Evolutionary conservation across 1,140 invertebrate species (phyloP).

Genomic region (Adoxophyes honmai): DNA sequence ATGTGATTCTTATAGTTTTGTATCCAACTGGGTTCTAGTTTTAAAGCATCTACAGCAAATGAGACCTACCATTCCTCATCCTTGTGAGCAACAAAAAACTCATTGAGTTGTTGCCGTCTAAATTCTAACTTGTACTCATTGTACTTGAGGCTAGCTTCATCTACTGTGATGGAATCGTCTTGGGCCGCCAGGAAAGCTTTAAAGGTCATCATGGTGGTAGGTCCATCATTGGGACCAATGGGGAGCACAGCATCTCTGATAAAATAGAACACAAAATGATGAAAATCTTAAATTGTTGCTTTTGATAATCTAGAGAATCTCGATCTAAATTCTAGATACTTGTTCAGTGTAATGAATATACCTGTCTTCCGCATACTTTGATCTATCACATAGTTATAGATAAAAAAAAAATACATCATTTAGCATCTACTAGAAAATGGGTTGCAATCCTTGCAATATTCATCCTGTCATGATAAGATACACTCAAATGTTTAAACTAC

Average conservation of each 20-base stretch:
- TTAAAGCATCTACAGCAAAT: not conserved
- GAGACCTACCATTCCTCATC: constrained; percentile 97
- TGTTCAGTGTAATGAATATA: no score
- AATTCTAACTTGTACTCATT: constrained; percentile 99
- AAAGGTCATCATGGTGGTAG: constrained; percentile 97
- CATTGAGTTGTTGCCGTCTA: constrained; percentile 96
- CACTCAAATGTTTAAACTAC: no score
- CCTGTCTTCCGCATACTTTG: no score
- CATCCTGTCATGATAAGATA: no score
- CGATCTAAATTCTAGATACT: no score
- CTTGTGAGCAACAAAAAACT: constrained; percentile 98
- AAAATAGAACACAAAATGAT: constrained; percentile 23
- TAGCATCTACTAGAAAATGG: no score
- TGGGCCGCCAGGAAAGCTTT: constrained; percentile 97
- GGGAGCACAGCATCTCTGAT: constrained; percentile 69
- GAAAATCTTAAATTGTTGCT: no score
- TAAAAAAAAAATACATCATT: no score
- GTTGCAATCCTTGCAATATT: no score
- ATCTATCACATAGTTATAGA: no score
- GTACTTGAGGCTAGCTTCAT: constrained; percentile 97
- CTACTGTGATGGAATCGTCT: constrained; percentile 98
- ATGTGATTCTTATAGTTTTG: not conserved
- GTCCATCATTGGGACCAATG: constrained; percentile 80
- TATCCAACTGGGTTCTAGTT: not conserved
- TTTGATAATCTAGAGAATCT: no score